Base-by-base conservation (phyloP, 2,113 vertebrate genomes). In the Blennius ocellaris region DNA sequence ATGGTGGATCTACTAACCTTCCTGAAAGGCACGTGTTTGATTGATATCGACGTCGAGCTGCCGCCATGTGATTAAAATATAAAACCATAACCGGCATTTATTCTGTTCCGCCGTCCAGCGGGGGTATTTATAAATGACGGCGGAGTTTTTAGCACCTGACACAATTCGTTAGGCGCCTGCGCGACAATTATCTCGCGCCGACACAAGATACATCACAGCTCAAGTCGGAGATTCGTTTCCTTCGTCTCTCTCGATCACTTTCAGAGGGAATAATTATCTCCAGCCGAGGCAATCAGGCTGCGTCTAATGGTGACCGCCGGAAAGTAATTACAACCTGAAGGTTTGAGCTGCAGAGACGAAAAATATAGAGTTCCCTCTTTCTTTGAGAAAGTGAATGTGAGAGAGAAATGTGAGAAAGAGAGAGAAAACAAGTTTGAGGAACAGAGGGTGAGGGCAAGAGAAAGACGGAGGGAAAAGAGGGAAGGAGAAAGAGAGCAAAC, bases 241-340 rank as follows among this genome's bases (percentile, higher is more conserved):
- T 45, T 45, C 7, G 41, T 45, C 30, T 45, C 7, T 70, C 44
- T 57, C 16, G 10, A n/a, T 64, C 44, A 66, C n/a, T 66, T 62
- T 56, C 60, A 60, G 41, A 52, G 37, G n/a, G 47, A 68, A 43
- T 49, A 72, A 72, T 81, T 76, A 72, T 61, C 51, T 53, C 37
- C 38, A 38, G 37, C 16, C 15, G 62, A 63, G 67, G 56, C 73
- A 57, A 68, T 76, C 68, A 72, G 47, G n/a, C 52, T 7, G 39
- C 2, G 38, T 11, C 60, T 11, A 72, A 60, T 40, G 41, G n/a
- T 41, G 17, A 17, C 17, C 61, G 38, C 17, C 43, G 48, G 44
- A 62, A 44, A 1, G 10, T 38, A 50, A 75, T 50, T 8, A 45
- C 38, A 76, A 60, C 59, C 51, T 44, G 43, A 36, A 48, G 44